Evolutionary conservation across 2,797 vertebrate species (phyloP).

Genomic region (Scolopax rusticola): DNA sequence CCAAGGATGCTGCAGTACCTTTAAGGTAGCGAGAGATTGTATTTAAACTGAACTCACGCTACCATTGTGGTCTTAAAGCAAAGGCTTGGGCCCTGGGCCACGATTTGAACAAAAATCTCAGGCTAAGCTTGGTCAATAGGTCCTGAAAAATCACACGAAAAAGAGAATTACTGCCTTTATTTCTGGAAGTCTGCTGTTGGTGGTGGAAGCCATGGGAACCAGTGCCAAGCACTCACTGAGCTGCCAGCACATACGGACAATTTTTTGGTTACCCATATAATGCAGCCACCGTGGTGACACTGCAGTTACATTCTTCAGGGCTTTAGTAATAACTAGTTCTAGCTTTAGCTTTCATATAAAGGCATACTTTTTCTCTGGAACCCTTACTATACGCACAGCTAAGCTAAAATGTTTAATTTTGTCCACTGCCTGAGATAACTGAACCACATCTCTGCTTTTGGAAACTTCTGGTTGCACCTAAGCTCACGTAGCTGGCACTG

Average conservation of each 20-base stretch:
- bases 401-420: background rate
- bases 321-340: background rate
- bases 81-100: rapidly evolving
- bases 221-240: background rate
- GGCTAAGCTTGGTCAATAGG: background rate
- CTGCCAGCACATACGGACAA: background rate
- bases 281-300: background rate
- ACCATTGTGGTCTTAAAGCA: background rate
- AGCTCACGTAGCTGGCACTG: background rate
- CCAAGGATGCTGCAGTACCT: background rate
- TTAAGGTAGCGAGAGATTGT: background rate
- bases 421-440: background rate
- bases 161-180: background rate
- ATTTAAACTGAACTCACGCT: background rate
- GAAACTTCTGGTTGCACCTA: background rate
- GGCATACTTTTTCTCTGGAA: background rate
- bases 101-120: background rate
- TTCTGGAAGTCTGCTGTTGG: background rate
- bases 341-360: background rate
- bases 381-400: background rate
- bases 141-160: background rate
- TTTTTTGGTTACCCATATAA: background rate
- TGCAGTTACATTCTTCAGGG: background rate
- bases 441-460: background rate
- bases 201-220: background rate